phyloP scores from a whole-genome alignment of 2,888 invertebrate genomes.

The Euzophera pinguis region DNA sequence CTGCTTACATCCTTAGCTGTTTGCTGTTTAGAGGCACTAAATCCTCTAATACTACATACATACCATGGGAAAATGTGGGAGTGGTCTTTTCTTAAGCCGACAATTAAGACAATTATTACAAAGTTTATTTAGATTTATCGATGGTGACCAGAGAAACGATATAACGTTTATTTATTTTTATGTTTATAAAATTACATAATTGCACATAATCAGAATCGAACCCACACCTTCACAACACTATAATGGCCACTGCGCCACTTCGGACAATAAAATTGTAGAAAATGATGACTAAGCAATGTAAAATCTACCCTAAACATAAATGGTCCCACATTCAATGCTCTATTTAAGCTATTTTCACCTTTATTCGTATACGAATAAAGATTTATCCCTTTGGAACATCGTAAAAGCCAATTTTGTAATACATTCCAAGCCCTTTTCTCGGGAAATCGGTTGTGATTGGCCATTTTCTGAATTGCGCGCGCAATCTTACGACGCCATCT shows the following conservation, averaged over 20 bases:
- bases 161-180: background rate
- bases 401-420: conserved; percentile 15
- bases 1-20: no score
- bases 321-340: background rate
- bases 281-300: conserved; percentile 2
- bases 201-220: background rate
- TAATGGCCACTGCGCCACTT: background rate
- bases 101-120: no score
- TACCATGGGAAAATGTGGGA: no score
- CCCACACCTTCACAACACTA: background rate
- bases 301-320: conserved; percentile 2
- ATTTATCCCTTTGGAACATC: background rate
- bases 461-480: conserved; percentile 18
- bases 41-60: no score
- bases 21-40: no score
- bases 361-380: background rate
- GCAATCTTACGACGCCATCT: conserved; percentile 10
- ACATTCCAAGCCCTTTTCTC: conserved; percentile 18
- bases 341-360: background rate
- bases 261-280: conserved; percentile 1
- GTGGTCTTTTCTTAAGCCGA: no score
- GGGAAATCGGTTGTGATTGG: conserved; percentile 20
- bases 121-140: no score
- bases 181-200: no score
- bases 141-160: no score